phyloP scores from a whole-genome alignment of 2,888 invertebrate genomes.

The Palloptera scutellata region DNA sequence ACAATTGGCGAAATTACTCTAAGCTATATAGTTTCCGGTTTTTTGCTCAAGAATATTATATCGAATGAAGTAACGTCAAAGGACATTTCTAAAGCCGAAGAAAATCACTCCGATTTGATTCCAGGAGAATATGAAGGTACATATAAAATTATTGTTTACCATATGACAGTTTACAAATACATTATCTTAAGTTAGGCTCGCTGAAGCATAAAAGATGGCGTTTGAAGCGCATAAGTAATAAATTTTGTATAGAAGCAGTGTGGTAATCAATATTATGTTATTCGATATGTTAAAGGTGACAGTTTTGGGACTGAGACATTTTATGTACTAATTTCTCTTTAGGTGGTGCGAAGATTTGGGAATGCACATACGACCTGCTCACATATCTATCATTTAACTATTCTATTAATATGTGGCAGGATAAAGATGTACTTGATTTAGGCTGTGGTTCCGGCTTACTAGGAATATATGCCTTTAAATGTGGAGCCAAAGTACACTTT shows the following conservation, averaged over 20 bases:
- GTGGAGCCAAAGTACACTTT: conserved; percentile 79
- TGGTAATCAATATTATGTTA: no score
- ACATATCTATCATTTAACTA: conserved; percentile 69
- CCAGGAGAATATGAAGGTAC: conserved; percentile 82
- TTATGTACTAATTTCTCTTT: background rate
- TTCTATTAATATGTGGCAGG: conserved; percentile 59
- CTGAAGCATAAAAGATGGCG: no score
- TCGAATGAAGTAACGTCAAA: conserved; percentile 43
- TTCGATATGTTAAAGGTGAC: no score
- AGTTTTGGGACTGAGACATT: background rate
- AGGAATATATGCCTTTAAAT: conserved; percentile 78
- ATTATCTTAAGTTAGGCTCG: no score
- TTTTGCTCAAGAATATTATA: conserved; percentile 52
- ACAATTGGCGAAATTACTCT: conserved; percentile 43
- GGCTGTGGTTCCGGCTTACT: conserved; percentile 93
- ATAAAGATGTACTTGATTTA: conserved; percentile 79
- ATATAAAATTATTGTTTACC: no score
- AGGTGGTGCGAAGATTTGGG: conserved; percentile 97
- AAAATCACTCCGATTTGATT: conserved; percentile 77
- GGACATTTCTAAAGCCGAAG: conserved; percentile 66
- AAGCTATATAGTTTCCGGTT: conserved; percentile 51
- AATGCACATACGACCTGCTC: conserved; percentile 85
- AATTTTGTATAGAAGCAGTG: no score
- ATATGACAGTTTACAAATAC: no score
- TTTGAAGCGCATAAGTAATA: no score